These are phyloP conservation scores for Phylloscopus trochilus DNA, from an alignment of 2,113 vertebrate genomes.

Conservation along the genomic window DNA sequence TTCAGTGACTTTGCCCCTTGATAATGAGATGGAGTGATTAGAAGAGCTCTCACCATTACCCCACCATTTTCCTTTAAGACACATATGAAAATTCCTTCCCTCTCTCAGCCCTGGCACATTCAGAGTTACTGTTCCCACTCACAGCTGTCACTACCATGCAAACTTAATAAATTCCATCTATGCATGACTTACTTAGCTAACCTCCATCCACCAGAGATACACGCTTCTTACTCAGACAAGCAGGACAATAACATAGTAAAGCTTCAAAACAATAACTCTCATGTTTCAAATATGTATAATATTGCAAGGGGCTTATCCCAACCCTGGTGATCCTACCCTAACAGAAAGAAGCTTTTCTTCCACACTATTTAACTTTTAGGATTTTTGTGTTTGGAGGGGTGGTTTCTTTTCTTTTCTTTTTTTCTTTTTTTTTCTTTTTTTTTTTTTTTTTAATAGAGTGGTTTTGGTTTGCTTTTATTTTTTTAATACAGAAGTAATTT, in stretches of 20 bases:
- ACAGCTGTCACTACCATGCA: slow-evolving; percentile 57
- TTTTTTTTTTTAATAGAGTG: too few relatives aligned
- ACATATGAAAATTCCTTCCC: slow-evolving; percentile 47
- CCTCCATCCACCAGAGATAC: slow-evolving; percentile 61
- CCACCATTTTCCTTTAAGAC: slow-evolving; percentile 45
- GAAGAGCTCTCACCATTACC: slow-evolving; percentile 56
- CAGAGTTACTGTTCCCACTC: slow-evolving; percentile 59
- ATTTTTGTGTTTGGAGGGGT: background rate
- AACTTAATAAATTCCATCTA: slow-evolving; percentile 71
- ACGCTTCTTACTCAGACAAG: slow-evolving; percentile 53
- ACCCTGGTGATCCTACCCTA: background rate
- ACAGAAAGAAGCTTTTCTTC: slow-evolving; percentile 12
- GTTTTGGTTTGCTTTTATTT: background rate
- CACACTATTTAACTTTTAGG: background rate
- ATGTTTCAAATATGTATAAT: slow-evolving; percentile 46
- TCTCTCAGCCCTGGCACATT: slow-evolving; percentile 50
- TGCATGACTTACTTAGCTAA: slow-evolving; percentile 68
- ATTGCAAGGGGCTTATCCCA: slow-evolving; percentile 28
- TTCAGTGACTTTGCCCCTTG: slow-evolving; percentile 31
- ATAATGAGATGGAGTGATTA: slow-evolving; percentile 51
- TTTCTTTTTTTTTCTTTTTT: background rate
- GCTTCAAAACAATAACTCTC: slow-evolving; percentile 67
- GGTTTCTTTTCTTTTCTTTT: background rate
- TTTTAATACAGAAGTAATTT: background rate
- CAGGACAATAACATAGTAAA: slow-evolving; percentile 58